Conservation (phyloP, 1,140 invertebrate species). For the Panagrolaimus sp. region DNA sequence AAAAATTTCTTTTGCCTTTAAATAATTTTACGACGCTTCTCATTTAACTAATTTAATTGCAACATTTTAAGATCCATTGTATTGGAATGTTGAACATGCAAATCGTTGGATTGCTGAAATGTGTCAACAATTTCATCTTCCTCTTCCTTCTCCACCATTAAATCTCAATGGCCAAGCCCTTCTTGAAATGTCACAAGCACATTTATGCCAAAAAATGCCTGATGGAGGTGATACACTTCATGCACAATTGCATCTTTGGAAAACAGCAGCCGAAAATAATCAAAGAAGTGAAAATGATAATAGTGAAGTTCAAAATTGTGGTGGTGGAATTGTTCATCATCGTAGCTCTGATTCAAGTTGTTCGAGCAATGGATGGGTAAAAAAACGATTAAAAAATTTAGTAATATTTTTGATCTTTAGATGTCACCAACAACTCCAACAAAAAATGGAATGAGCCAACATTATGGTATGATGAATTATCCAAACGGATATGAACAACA, state of each 20-base stretch:
- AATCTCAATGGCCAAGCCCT: constrained; percentile 55
- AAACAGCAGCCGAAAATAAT: constrained; percentile 31
- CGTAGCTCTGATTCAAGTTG: neutral
- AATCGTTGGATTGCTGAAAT: constrained; percentile 58
- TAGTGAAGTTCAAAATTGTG: neutral
- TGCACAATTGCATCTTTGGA: constrained; percentile 60
- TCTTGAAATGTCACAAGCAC: constrained; percentile 50
- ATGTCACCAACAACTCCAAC: neutral
- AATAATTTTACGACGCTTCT: no score
- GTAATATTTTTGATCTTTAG: no score
- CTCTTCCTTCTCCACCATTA: constrained; percentile 28
- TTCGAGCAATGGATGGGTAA: no score
- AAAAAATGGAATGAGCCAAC: neutral
- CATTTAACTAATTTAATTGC: no score
- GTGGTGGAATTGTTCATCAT: neutral
- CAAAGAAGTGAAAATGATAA: neutral
- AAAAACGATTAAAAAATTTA: no score
- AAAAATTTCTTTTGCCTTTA: no score
- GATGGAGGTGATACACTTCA: constrained; percentile 58
- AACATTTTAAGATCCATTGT: constrained; percentile 57
- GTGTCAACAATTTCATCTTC: constrained; percentile 51
- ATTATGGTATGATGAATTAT: neutral
- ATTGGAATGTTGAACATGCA: constrained; percentile 58
- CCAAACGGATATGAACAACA: neutral
- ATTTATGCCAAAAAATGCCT: constrained; percentile 52